phyloP scores from a whole-genome alignment of 2,113 vertebrate species.

The Calidris pygmaea region DNA sequence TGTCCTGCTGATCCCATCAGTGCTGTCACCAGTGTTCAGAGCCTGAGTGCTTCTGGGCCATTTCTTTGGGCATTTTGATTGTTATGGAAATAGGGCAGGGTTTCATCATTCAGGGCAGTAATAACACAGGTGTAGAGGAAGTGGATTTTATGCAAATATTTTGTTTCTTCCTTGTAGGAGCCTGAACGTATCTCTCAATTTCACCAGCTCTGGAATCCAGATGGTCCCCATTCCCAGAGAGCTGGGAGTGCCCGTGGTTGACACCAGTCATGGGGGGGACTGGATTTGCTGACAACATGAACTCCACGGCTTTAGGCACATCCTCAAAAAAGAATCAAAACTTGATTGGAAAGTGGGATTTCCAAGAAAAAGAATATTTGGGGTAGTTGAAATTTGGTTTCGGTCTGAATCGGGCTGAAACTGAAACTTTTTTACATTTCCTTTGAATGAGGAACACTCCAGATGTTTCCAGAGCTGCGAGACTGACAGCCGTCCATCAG shows the following conservation, averaged over 20 bases:
- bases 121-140: neutral
- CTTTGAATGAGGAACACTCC: neutral
- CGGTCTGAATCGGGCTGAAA: neutral
- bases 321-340: neutral
- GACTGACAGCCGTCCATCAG: neutral
- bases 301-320: neutral
- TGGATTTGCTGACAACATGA: neutral
- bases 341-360: neutral
- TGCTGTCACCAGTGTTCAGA: neutral
- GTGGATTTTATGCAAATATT: conserved; percentile 21
- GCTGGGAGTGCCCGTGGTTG: rapidly evolving
- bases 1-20: neutral
- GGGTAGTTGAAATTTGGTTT: neutral
- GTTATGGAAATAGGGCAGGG: neutral
- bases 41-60: neutral
- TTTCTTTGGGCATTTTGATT: neutral
- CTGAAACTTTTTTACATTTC: neutral
- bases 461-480: neutral
- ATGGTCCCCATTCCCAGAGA: neutral
- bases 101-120: neutral
- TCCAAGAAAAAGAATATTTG: neutral
- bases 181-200: neutral
- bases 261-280: neutral
- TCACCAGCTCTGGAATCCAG: neutral
- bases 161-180: neutral